A percentile compares a stretch with the other conserved stretches of the same genome.
These are phyloP conservation scores for Spea hammondii DNA, from an alignment of 2,797 vertebrate species.

Conservation along the genomic window DNA sequence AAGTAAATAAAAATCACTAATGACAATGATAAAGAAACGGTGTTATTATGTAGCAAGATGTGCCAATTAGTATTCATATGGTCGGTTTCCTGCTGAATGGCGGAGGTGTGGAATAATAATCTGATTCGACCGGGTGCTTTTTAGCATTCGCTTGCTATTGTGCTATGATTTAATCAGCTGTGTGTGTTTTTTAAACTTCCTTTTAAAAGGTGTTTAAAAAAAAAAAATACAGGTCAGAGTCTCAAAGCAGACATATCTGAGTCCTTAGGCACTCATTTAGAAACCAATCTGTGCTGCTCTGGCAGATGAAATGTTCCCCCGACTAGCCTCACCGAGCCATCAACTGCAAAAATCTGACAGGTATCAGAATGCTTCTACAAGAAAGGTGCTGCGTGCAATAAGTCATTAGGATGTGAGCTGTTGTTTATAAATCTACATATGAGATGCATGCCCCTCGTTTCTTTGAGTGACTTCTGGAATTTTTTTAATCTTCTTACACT, in stretches of 20 bases:
- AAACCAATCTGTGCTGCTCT: slow-evolving; percentile 43
- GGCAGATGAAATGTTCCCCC: slow-evolving; percentile 46
- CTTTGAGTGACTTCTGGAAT: slow-evolving; percentile 42
- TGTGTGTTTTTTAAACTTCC: slow-evolving; percentile 53
- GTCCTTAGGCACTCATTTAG: slow-evolving; percentile 54
- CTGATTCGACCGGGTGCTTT: slow-evolving; percentile 50
- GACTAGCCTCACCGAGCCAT: slow-evolving; percentile 47
- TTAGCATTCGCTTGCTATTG: slow-evolving; percentile 52
- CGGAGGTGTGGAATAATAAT: slow-evolving; percentile 53
- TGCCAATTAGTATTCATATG: slow-evolving; percentile 55
- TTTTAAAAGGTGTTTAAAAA: slow-evolving; percentile 40
- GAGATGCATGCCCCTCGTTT: slow-evolving; percentile 27
- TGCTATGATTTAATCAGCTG: slow-evolving; percentile 54
- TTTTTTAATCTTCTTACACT: slow-evolving; percentile 21
- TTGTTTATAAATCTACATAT: slow-evolving; percentile 44
- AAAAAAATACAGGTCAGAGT: slow-evolving; percentile 55
- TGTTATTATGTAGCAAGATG: slow-evolving; percentile 58
- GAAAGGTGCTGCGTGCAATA: slow-evolving; percentile 27
- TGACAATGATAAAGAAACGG: slow-evolving; percentile 48
- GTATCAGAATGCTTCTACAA: slow-evolving; percentile 42
- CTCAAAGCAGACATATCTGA: slow-evolving; percentile 35
- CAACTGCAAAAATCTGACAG: slow-evolving; percentile 56
- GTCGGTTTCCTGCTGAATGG: slow-evolving; percentile 52
- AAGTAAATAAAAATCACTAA: slow-evolving; percentile 56
- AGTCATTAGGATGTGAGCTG: slow-evolving; percentile 49